Evolutionary conservation across 2,113 vertebrate genomes (phyloP), one percentile per base, ranked within the genome.

Genomic region (Amphiprion percula): DNA sequence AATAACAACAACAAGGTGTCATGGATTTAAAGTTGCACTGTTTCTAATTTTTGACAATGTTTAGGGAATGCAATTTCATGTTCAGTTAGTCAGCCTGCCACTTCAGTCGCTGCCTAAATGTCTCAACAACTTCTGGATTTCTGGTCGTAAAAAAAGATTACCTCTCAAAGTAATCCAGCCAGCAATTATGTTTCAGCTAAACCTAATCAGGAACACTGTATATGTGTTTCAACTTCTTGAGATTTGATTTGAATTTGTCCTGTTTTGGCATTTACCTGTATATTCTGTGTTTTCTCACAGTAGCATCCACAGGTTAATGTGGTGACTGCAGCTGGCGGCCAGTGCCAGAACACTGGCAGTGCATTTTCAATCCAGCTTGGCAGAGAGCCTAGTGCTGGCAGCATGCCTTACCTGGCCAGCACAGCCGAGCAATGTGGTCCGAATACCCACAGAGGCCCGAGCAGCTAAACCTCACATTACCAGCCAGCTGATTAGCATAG

Each of bases 401-500:
- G 68, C 33, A 10, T 19, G 87, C 86, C 86, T 37, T 44, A 87
- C 77, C 85, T 92, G 90, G 85, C 81, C 79, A 37, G 58, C 52
- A 76, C 74, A 76, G 71, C 68, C 68, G 55, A 76, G 77, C 10
- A 26, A 79, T 44, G 66, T 58, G 61, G 77, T 89, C 91, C 91
- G 88, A 86, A 90, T 88, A 82, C 85, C 83, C 86, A 61, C 68
- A 79, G 83, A 87, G 77, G 78, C 56, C 76, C 0, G 71, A 68
- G 87, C 85, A 72, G 87, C 80, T 90, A 79, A 53, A 71, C 75
- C 77, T 90, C 75, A 74, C 78, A 86, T 85, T 80, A 84, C 49
- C 82, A 65, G 88, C 88, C 88, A 88, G 79, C 80, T 92, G 71
- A 91, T 92, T 89, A 87, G 72, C 89, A 91, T 91, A 86, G 83